Evolutionary conservation across 2,113 vertebrate genomes (phyloP), one percentile per base, ranked within the genome.

Genomic region (Lates calcarifer): DNA sequence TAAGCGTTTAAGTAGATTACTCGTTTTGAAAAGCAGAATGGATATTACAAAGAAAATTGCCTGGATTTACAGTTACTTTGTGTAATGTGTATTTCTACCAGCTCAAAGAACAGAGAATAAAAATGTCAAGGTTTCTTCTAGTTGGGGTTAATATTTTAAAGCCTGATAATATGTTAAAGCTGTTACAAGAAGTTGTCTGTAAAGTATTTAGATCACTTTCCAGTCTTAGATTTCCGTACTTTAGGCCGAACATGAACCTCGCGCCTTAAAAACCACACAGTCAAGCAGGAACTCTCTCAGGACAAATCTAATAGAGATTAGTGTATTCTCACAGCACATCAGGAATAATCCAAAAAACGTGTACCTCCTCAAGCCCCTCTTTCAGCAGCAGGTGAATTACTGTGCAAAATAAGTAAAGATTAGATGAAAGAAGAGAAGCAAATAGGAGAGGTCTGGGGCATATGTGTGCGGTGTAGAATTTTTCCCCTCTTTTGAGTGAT

Each of bases 301-400:
- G 78, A 78, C 68, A 91, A 88, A 89, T 92, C 81, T 87, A 80
- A 85, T 82, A 69, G 66, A 91, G 88, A 93, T 92, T 88, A 90
- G 29, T 65, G 66, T 84, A 81, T 87, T 88, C 79, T 85, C 76
- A 77, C 33, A 77, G 84, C 72, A 86, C 74, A 89, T 87, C 84
- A 84, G 67, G 82, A 92, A 93, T 83, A 92, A 91, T 93, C 70
- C 43, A 51, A 69, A 74, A 81, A 92, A 84, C 26, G 3, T 85
- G 88, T 67, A 75, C 83, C 72, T 87, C 79, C 79, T 90, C 74
- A 70, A 87, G 70, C 33, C 49, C 47, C 77, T 86, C 83, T 89
- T 87, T 81, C 74, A 88, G 83, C 79, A 68, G 89, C 85, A 92
- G 89, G 92, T 92, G 87, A 90, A 90, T 86, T 81, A 87, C 56